phyloP scores from a whole-genome alignment of 2,113 vertebrate species.

The Rafetus swinhoei region DNA sequence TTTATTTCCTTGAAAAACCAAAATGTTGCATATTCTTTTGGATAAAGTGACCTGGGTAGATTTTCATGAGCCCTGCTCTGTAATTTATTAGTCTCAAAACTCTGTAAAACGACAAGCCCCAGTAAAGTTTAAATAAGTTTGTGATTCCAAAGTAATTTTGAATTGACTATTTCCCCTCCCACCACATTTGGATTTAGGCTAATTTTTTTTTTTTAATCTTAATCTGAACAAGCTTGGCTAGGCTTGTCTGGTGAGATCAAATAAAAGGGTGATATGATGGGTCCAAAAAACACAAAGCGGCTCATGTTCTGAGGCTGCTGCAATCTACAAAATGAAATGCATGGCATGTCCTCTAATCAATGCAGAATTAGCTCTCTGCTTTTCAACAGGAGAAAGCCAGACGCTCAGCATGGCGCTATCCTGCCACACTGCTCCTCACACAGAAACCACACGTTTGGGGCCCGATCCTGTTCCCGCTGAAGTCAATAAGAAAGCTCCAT shows the following conservation, averaged over 20 bases:
- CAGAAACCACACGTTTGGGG: accelerated
- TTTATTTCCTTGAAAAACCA: slow-evolving; percentile 73
- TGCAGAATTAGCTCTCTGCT: background rate
- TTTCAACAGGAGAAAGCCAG: accelerated
- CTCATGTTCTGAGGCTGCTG: background rate
- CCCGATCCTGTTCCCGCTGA: background rate
- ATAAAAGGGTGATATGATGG: background rate
- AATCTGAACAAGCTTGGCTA: background rate
- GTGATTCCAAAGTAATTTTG: slow-evolving; percentile 66
- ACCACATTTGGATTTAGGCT: accelerated
- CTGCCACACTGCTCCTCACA: background rate
- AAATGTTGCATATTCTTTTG: slow-evolving; percentile 59
- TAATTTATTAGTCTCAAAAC: slow-evolving; percentile 75
- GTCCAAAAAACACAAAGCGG: slow-evolving; percentile 10
- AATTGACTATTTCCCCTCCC: slow-evolving; percentile 5
- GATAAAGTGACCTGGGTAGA: background rate
- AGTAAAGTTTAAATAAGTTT: slow-evolving; percentile 70
- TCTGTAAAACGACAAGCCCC: slow-evolving; percentile 73
- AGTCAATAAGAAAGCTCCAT: background rate
- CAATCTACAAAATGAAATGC: background rate
- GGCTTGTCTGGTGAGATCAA: slow-evolving; percentile 1
- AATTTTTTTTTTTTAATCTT: background rate
- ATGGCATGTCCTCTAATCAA: background rate
- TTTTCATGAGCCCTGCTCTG: slow-evolving; percentile 70
- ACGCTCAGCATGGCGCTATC: accelerated